phyloP scores from a whole-genome alignment of 2,113 vertebrate genomes.

The Pontoporia blainvillei region DNA sequence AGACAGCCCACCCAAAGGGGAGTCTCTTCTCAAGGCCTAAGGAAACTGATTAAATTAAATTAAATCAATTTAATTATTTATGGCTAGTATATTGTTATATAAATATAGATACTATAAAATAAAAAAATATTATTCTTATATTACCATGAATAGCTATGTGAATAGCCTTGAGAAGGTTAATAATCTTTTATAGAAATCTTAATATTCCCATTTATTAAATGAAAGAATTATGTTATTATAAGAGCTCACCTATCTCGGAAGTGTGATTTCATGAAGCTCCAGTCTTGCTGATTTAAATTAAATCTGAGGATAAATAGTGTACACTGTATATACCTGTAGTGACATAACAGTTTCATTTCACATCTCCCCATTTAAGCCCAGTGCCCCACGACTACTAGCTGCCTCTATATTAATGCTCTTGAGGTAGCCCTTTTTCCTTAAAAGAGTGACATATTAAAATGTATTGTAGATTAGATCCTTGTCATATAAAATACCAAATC shows the following conservation, averaged over 20 bases:
- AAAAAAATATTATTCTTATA: neutral
- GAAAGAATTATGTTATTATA: neutral
- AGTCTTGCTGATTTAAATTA: neutral
- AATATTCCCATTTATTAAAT: neutral
- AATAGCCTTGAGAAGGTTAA: neutral
- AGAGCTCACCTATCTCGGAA: neutral
- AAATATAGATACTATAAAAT: neutral
- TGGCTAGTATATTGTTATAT: neutral
- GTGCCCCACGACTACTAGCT: neutral
- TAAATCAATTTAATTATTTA: neutral
- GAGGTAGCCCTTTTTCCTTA: neutral
- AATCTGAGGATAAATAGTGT: neutral
- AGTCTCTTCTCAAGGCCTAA: neutral
- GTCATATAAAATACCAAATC: neutral
- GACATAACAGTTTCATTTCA: neutral
- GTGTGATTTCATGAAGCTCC: neutral
- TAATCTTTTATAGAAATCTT: neutral
- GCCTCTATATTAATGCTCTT: neutral
- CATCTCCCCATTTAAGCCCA: neutral
- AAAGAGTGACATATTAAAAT: neutral
- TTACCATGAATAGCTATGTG: neutral
- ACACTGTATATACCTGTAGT: neutral
- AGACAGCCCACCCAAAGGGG: neutral
- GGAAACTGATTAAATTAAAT: neutral
- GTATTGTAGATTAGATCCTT: constrained; percentile 8